Evolutionary conservation across 2,888 invertebrate genomes (phyloP).

Genomic region (Cremastobaeus sp.): DNA sequence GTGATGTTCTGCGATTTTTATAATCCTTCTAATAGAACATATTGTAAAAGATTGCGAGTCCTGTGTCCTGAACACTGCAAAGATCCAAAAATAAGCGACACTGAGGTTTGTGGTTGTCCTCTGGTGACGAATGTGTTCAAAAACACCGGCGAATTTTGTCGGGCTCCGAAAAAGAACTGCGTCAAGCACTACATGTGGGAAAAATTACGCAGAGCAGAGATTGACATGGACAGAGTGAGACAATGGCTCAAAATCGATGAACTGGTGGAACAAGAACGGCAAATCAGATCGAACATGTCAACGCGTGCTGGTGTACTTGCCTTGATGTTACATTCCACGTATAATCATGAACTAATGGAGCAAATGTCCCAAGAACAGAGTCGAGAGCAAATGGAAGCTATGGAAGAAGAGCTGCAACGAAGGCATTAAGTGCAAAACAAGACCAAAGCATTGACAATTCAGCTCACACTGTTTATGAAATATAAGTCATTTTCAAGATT

Average conservation of each 20-base stretch:
- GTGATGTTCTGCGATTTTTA: slow-evolving; percentile 99
- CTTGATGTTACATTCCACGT: slow-evolving; percentile 97
- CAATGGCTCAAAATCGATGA: slow-evolving; percentile 97
- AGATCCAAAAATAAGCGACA: slow-evolving; percentile 91
- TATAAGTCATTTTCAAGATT: too few species aligned
- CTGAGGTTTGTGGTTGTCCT: slow-evolving; percentile 96
- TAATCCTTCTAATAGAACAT: slow-evolving; percentile 91
- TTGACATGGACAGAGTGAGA: slow-evolving; percentile 94
- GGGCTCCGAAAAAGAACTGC: slow-evolving; percentile 93
- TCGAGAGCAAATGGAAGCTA: slow-evolving; percentile 79
- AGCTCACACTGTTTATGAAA: not conserved
- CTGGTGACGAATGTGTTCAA: slow-evolving; percentile 90
- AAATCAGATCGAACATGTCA: slow-evolving; percentile 85
- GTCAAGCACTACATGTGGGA: slow-evolving; percentile 97
- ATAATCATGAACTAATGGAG: slow-evolving; percentile 95
- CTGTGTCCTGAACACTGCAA: slow-evolving; percentile 99
- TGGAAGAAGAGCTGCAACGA: slow-evolving; percentile 78
- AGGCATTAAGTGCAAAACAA: slow-evolving; percentile 64
- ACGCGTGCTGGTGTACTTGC: slow-evolving; percentile 94
- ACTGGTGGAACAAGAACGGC: slow-evolving; percentile 94
- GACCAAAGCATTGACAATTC: slow-evolving; percentile 22
- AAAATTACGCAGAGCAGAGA: slow-evolving; percentile 94
- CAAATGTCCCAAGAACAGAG: slow-evolving; percentile 81
- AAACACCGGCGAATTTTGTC: slow-evolving; percentile 91
- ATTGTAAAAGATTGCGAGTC: slow-evolving; percentile 96